These are phyloP conservation scores for Pedicia rivosa DNA, from an alignment of 2,888 invertebrate species.

Conservation along the genomic window DNA sequence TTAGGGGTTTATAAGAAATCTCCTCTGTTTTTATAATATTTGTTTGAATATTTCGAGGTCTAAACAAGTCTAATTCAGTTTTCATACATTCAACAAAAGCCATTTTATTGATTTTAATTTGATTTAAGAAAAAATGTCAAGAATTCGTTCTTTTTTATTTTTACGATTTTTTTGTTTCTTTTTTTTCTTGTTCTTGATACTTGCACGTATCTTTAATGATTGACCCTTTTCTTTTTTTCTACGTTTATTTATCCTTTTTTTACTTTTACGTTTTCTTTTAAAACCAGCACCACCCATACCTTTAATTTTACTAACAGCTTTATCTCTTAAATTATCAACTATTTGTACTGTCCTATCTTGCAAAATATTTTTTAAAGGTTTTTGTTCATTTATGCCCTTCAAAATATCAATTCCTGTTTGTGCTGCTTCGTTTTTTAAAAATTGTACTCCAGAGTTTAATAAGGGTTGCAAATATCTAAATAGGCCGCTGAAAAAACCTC, in stretches of 20 bases:
- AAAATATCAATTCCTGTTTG: neutral
- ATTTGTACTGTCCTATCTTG: neutral
- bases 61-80: neutral
- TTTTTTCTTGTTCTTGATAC: neutral
- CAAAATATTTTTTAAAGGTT: neutral
- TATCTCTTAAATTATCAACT: neutral
- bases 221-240: no score
- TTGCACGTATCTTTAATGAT: no score
- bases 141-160: neutral
- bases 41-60: neutral
- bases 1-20: neutral
- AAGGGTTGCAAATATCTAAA: neutral
- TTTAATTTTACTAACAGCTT: neutral
- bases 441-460: neutral
- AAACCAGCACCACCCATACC: neutral
- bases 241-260: no score
- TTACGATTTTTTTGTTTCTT: neutral
- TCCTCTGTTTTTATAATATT: neutral
- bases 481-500: neutral
- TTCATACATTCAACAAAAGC: slow-evolving; percentile 1
- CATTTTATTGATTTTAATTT: neutral
- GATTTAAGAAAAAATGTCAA: neutral
- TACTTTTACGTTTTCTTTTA: no score
- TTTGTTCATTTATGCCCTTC: neutral
- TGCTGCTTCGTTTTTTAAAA: neutral